Conservation (phyloP, 2,888 invertebrate species). For the Serrognathus titanus region DNA sequence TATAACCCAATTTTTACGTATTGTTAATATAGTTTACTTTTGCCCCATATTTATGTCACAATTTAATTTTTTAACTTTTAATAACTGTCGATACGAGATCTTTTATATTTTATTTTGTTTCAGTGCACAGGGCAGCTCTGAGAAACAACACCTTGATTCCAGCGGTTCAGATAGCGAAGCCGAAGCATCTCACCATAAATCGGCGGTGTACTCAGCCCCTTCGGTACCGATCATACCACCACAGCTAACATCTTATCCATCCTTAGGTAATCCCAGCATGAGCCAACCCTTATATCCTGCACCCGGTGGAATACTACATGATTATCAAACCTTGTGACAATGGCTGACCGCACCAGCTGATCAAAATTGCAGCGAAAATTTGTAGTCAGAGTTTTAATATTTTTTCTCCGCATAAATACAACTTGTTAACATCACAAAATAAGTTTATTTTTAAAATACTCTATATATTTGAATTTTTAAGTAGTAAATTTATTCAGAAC, state of each 20-base stretch:
- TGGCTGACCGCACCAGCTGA: slow-evolving; percentile 39
- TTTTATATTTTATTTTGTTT: slow-evolving; percentile 26
- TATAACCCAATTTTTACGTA: no score
- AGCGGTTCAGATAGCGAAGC: slow-evolving; percentile 48
- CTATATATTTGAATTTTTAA: neutral
- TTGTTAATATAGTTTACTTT: no score
- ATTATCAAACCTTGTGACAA: slow-evolving; percentile 52
- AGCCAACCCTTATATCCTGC: slow-evolving; percentile 45
- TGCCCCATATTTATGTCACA: no score
- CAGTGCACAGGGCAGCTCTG: slow-evolving; percentile 44
- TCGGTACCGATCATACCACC: slow-evolving; percentile 29
- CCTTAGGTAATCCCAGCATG: slow-evolving; percentile 37
- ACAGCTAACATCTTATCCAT: slow-evolving; percentile 38
- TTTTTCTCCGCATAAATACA: slow-evolving; percentile 8
- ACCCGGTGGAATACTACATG: slow-evolving; percentile 45
- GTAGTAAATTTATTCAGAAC: neutral
- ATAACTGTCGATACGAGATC: no score
- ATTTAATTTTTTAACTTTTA: no score
- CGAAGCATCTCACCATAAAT: slow-evolving; percentile 40
- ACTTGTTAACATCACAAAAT: slow-evolving; percentile 11
- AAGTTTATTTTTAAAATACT: no score
- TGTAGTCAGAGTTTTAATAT: slow-evolving; percentile 14
- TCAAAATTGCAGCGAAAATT: slow-evolving; percentile 26
- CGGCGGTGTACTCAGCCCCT: slow-evolving; percentile 34
- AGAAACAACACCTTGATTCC: slow-evolving; percentile 47